A percentile compares a stretch with the other conserved stretches of the same genome.
phyloP scores from a whole-genome alignment of 2,797 vertebrate genomes.

The Bradypus variegatus region DNA sequence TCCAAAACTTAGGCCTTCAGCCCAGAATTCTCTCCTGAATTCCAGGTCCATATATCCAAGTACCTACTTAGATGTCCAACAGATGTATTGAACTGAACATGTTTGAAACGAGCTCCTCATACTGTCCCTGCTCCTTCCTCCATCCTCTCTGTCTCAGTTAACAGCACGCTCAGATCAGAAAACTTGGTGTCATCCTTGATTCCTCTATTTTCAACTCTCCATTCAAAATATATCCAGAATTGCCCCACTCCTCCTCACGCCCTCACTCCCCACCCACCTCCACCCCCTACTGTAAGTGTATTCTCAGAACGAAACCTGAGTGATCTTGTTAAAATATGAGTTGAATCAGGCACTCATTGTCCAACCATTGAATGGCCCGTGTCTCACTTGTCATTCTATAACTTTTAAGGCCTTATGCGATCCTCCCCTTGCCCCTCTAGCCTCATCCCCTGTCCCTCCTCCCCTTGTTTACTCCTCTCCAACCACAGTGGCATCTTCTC shows the following conservation, averaged over 20 bases:
- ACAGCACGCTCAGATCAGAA: neutral
- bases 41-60: neutral
- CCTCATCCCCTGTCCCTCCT: neutral
- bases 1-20: neutral
- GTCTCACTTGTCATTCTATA: neutral
- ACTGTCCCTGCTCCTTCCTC: neutral
- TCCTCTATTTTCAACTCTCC: neutral
- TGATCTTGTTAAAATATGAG: neutral
- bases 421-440: neutral
- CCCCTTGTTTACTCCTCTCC: no score
- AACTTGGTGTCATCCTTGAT: neutral
- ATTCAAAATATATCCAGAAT: neutral
- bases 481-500: neutral
- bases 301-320: neutral
- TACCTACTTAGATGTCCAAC: neutral
- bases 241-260: no score
- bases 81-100: neutral
- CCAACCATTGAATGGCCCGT: neutral
- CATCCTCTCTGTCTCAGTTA: neutral
- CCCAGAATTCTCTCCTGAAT: neutral
- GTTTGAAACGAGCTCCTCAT: neutral
- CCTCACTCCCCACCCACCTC: rapidly evolving
- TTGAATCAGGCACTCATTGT: neutral
- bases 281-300: no score
- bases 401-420: neutral